Evolutionary conservation across 2,888 invertebrate genomes (phyloP), one percentile per base, ranked within the genome.

Genomic region (Griposia aprilina): DNA sequence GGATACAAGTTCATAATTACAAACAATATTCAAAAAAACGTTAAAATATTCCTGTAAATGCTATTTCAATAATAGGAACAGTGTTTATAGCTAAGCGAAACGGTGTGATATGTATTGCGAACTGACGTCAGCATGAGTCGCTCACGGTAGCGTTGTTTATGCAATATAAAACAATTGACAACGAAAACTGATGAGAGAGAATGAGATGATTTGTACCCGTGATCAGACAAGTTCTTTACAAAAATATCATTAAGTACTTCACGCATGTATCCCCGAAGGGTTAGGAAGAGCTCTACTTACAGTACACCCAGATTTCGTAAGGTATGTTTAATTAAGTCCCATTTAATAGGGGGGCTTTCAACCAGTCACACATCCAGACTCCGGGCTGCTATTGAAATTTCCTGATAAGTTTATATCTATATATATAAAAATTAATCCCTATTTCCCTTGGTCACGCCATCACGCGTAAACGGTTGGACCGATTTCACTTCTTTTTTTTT

Each of bases 91-190:
- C 41, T 23, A 36, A 71, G 52, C 66, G 26, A 71, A 59, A 41
- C 26, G 3, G 23, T 60, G 67, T 79, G 82, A 82, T 82, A 82
- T 82, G 82, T 82, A 72, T 55, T 30, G 72, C 45, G 50, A 45
- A 15, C 62, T 66, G 62, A 11, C 6, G 63, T 2, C 2, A 8
- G 17, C 15, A 1, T 1, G 50, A 0, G 52, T 11, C 65, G 57
- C 71, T 52, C 48, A 7, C 13, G 13, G 55, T 26, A 26, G 41
- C 45, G 1, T 68, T 71, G 67, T 23, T 45, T 7, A 41, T 52
- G n/a, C 30, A 17, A n/a, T 26, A 50, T n/a, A 26, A 41, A 45
- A 71, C 17, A 30, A 72, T n/a, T 17, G 4, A 41, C 36, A 63
- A 57, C 23, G 3, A 48, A 67, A 71, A 50, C 15, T n/a, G 3